Base-by-base conservation (phyloP, 2,888 invertebrate genomes). In the Lagria hirta region DNA sequence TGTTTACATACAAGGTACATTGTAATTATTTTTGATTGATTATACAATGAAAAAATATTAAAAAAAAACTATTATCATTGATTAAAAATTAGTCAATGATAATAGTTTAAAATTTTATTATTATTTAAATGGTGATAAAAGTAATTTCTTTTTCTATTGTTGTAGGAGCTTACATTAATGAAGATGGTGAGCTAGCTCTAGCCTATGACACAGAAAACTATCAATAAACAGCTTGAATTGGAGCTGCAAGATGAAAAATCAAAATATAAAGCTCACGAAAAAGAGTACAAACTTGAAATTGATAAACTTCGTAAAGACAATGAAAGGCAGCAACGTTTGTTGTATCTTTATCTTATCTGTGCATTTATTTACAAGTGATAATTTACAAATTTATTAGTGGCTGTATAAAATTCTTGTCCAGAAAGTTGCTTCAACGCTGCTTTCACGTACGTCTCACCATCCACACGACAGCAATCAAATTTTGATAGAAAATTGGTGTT, bases 191-290 rank as follows among this genome's bases (percentile, higher is more conserved):
- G 61, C 68, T 95, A 27, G 84, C 88, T 3, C 80, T 93, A 44
- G 95, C 94, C 0, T 94, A 93, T 66, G 91, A 89, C 93, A 0
- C 94, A 94, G 74, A 94, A 95, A 66, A 85, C 87, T 41, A 88
- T 94, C 14, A 94, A 92, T 65, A 94, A 94, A 61, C 90, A 95
- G 80, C 72, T 96, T 15, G 94, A 96, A 73, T 83, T 88, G 45
- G 94, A 97, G 65, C 71, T 97, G 5, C 84, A 88, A 55, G 81
- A 83, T 2, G 86, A 91, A 55, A 91, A 92, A 69, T 81, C 82
- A 26, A 83, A 83, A 62, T 86, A 84, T 70, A 85, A 83, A 49
- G 80, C 80, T 20, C 84, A 83, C 68, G 82, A 85, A 58, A 81
- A 81, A 27, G 88, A 89, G 55, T 80, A 86, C 55, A 82, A 84